A percentile compares a stretch with the other conserved stretches of the same genome.
Evolutionary conservation across 2,113 vertebrate genomes (phyloP).

Genomic region (Rhea americana): DNA sequence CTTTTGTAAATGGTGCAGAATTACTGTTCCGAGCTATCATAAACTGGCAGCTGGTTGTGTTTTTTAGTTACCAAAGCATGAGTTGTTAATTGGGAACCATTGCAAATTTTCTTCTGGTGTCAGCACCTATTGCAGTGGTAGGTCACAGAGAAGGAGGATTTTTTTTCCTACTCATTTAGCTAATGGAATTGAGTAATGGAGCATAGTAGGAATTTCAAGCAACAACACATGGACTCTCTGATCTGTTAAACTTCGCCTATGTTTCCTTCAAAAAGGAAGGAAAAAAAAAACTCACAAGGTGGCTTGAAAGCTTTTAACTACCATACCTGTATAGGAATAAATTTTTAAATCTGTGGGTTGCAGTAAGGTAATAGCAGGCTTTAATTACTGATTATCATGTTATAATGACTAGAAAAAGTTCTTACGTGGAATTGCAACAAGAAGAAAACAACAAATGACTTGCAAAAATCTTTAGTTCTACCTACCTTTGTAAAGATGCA

Average conservation of each 20-base stretch:
- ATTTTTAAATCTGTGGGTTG: neutral
- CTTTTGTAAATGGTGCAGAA: conserved; percentile 1
- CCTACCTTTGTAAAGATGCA: neutral
- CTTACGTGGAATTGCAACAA: neutral
- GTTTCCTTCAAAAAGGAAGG: neutral
- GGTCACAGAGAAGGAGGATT: neutral
- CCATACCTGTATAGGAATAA: accelerated
- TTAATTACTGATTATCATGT: neutral
- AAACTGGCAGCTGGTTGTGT: neutral
- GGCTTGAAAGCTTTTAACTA: neutral
- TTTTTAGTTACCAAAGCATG: conserved; percentile 40
- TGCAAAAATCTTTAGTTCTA: neutral
- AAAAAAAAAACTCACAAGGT: neutral
- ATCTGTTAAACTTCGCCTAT: neutral
- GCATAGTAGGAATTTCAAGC: neutral
- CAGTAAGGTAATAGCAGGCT: neutral
- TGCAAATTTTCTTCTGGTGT: conserved; percentile 43
- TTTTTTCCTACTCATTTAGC: conserved; percentile 22
- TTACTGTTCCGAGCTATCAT: neutral
- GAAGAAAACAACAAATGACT: neutral
- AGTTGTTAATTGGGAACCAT: conserved; percentile 34
- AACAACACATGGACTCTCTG: neutral
- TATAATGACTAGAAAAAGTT: neutral
- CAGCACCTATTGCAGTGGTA: conserved; percentile 6
- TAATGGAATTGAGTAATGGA: conserved; percentile 59